Conservation (phyloP, 2,888 invertebrate species). For the Pyralis farinalis region DNA sequence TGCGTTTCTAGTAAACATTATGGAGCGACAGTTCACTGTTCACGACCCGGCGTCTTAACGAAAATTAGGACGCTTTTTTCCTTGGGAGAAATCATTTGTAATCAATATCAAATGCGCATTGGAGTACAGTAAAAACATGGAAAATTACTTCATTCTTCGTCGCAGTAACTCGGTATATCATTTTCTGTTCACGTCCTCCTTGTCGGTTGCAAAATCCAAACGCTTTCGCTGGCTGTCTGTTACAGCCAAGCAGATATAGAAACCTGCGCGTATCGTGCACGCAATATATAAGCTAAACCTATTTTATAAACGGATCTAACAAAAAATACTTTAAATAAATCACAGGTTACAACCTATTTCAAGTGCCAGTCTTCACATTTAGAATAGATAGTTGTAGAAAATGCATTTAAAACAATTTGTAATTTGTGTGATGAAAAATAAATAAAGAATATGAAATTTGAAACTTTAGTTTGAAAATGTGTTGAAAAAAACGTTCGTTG, state of each 20-base stretch:
- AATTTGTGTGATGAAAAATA: too few species aligned
- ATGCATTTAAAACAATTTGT: too few species aligned
- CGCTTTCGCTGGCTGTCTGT: slow-evolving; percentile 12
- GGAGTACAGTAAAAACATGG: not conserved
- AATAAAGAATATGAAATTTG: too few species aligned
- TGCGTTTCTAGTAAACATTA: not conserved
- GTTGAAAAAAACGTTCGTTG: too few species aligned
- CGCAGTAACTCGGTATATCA: slow-evolving; percentile 7
- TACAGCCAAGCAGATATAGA: slow-evolving; percentile 4
- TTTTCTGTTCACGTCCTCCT: slow-evolving; percentile 11
- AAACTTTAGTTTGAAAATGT: too few species aligned
- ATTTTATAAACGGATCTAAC: too few species aligned
- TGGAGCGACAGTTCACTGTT: not conserved
- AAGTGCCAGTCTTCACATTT: too few species aligned
- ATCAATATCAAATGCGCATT: slow-evolving; percentile 9
- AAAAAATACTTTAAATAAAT: too few species aligned
- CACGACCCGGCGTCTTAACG: slow-evolving; percentile 8
- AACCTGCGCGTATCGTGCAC: slow-evolving; percentile 1
- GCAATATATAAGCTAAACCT: not conserved
- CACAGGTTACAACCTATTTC: too few species aligned
- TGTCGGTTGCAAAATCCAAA: slow-evolving; percentile 10
- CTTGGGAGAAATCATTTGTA: slow-evolving; percentile 8
- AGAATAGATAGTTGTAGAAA: too few species aligned
- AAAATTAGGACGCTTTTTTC: too few species aligned
- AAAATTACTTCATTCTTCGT: not conserved